Evolutionary conservation across 2,113 vertebrate genomes (phyloP).

Genomic region (Ploceus nigricollis): DNA sequence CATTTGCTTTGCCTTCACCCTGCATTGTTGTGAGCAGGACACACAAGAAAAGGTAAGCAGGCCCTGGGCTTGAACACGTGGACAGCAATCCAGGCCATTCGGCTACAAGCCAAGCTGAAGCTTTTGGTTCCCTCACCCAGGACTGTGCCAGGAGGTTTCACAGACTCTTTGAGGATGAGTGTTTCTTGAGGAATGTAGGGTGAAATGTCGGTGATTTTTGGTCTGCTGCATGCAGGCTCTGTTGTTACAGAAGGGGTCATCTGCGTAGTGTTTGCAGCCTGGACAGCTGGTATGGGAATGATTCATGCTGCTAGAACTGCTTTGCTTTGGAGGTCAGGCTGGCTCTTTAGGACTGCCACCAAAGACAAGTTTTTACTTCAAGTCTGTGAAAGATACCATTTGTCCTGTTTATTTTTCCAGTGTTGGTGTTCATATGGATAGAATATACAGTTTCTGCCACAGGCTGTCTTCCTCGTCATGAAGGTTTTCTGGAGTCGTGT

Average conservation of each 20-base stretch:
- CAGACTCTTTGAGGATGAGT: neutral
- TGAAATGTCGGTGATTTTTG: neutral
- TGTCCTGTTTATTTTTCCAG: neutral
- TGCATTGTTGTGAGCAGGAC: neutral
- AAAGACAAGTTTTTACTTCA: neutral
- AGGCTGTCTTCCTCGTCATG: neutral
- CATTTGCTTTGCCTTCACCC: neutral
- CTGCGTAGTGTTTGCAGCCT: neutral
- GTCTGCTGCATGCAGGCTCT: neutral
- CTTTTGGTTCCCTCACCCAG: neutral
- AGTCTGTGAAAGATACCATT: neutral
- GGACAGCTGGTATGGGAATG: neutral
- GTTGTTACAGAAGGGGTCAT: neutral
- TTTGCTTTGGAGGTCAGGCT: neutral
- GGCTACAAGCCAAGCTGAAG: neutral
- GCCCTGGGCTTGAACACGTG: fast-evolving
- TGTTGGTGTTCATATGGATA: neutral
- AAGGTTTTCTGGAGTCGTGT: neutral
- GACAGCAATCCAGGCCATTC: neutral
- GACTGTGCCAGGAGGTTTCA: neutral
- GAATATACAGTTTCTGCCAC: neutral
- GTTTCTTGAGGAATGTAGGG: constrained; percentile 34
- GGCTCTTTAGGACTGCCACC: neutral
- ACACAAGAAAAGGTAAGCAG: neutral
- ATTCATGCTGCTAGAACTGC: neutral